These are phyloP conservation scores for Varecia variegata DNA, from an alignment of 2,797 vertebrate genomes.

Conservation along the genomic window DNA sequence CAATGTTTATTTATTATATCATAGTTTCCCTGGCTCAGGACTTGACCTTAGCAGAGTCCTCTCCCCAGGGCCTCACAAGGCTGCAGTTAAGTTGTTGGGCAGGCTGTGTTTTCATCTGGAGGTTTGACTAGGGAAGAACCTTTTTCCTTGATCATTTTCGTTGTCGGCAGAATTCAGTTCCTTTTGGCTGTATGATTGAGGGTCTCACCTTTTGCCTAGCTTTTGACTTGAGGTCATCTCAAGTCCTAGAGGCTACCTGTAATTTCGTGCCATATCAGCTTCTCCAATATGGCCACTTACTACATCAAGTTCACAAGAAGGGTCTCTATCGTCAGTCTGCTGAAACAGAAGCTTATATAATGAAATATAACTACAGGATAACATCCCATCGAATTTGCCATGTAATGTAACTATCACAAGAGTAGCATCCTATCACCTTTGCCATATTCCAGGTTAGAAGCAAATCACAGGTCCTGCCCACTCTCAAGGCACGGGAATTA, in stretches of 20 bases:
- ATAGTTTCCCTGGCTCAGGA: neutral
- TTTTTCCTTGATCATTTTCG: neutral
- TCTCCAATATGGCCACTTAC: neutral
- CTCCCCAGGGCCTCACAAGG: neutral
- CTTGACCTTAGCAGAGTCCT: neutral
- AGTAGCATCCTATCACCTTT: neutral
- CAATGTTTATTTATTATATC: neutral
- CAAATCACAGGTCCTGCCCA: neutral
- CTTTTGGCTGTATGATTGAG: neutral
- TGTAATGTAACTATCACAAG: neutral
- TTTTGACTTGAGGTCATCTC: neutral
- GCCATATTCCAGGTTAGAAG: neutral
- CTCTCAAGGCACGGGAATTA: neutral
- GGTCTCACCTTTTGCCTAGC: neutral
- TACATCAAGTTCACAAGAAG: neutral
- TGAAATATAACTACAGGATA: neutral
- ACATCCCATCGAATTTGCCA: neutral
- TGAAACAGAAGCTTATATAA: neutral
- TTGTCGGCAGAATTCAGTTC: neutral
- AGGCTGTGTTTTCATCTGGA: neutral
- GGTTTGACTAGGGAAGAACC: neutral
- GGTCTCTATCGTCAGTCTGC: neutral
- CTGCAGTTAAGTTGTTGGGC: neutral
- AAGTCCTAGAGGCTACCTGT: neutral
- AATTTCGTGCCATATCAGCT: neutral